These are phyloP conservation scores for Fragum sueziense DNA, from an alignment of 2,888 invertebrate genomes.

Conservation along the genomic window DNA sequence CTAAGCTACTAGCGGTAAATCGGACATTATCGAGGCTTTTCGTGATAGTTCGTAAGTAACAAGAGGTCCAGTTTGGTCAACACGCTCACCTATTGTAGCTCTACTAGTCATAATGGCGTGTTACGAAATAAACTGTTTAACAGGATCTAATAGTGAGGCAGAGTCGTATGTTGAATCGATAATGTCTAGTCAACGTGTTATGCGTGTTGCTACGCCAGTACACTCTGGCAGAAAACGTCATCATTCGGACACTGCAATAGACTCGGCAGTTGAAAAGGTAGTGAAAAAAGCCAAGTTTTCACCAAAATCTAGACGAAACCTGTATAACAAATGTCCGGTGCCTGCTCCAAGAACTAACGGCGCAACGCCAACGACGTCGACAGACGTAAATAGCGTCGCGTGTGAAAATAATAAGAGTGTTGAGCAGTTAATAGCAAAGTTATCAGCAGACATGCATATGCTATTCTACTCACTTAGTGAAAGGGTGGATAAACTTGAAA, in stretches of 20 bases:
- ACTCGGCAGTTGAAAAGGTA: not conserved
- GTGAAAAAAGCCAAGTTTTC: constrained; percentile 2
- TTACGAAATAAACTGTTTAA: not conserved
- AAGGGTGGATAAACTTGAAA: not conserved
- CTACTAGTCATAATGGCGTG: not conserved
- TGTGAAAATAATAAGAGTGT: not conserved
- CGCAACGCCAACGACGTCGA: not conserved
- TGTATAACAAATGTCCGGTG: not conserved
- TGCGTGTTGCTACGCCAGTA: constrained; percentile 7
- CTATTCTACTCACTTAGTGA: constrained; percentile 8
- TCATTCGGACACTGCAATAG: not conserved
- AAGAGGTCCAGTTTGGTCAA: not conserved
- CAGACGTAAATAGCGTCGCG: not conserved
- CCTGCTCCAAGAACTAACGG: not conserved
- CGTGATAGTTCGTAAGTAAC: not conserved
- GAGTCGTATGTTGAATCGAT: constrained; percentile 1
- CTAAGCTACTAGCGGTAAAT: not conserved
- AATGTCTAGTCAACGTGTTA: not conserved
- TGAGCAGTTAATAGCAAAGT: not conserved
- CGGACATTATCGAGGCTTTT: not conserved
- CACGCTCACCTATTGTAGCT: not conserved
- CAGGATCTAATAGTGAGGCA: constrained; percentile 1
- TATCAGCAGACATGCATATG: constrained; percentile 5
- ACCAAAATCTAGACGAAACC: not conserved
- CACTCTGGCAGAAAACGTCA: not conserved